Evolutionary conservation across 2,888 invertebrate species (phyloP), one percentile per base, ranked within the genome.

Genomic region (Athalia rosae): DNA sequence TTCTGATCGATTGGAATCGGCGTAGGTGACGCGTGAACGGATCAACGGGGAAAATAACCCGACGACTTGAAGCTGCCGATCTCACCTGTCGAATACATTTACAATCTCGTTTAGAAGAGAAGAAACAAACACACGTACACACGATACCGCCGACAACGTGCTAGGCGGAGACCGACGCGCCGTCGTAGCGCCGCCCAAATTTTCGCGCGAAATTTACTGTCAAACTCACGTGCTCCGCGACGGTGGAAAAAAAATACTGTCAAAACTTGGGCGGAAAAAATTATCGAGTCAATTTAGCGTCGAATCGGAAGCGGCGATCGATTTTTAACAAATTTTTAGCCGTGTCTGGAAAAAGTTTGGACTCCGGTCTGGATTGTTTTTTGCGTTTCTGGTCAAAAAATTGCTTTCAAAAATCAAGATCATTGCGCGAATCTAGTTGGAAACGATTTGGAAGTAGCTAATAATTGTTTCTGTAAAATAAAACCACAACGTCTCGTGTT

Each of bases 161-260:
- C 71, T 6, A 67, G 71, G 43, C 58, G 58, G 45, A 13, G 13
- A 61, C 66, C 78, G 81, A 76, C 85, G 84, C 85, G 85, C 82
- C 84, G 84, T 86, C 84, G 84, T 83, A 74, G 83, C 83, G 82
- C 83, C 78, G 78, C 81, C 82, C 84, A 85, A 84, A 85, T 85
- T 85, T 86, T 83, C 67, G 80, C 80, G 84, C 81, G 81, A 88
- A 85, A 84, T 88, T 87, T 87, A 86, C 85, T 85, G 84, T 85
- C 83, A 80, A 87, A 87, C 85, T 86, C 84, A 87, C 87, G 87
- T 87, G 87, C 80, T 80, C 13, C 67, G 64, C 48, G 9, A 71
- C 15, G 53, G n/a, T 67, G 67, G 50, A 67, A 48, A 67, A 3
- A 67, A 11, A 50, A 4, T 4, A 62, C 41, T 28, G 11, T 62